Conservation (phyloP, 2,113 vertebrate species). For the Halichoeres trimaculatus region DNA sequence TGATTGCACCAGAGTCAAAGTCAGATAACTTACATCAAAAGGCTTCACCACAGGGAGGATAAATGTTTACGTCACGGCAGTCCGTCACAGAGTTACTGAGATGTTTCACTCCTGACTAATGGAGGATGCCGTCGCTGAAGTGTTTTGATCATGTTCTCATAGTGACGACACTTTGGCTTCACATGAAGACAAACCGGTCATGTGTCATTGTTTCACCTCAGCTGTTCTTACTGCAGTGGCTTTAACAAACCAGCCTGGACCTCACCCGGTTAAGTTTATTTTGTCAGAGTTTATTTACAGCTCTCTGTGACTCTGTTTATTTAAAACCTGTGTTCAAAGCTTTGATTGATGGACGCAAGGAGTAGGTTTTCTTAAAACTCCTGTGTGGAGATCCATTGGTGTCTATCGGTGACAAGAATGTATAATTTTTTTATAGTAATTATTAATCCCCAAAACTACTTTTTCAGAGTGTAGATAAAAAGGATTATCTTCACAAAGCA, state of each 20-base stretch:
- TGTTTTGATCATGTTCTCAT: neutral
- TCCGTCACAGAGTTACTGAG: neutral
- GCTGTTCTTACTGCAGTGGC: neutral
- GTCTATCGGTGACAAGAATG: no score
- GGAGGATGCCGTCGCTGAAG: neutral
- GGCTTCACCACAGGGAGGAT: neutral
- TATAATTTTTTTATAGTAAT: no score
- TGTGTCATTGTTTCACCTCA: neutral
- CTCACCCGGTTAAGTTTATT: neutral
- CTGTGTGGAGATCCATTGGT: no score
- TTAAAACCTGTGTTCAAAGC: neutral
- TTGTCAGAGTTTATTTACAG: neutral
- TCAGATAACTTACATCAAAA: neutral
- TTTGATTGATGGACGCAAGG: no score
- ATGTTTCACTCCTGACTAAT: neutral
- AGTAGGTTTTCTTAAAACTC: no score
- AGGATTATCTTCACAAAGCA: no score
- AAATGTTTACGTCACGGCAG: no score
- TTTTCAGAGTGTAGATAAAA: no score
- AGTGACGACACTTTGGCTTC: neutral
- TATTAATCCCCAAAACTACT: no score
- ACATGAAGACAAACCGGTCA: neutral
- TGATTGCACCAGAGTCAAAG: no score
- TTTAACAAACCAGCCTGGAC: neutral
- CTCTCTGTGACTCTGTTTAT: neutral